Base-by-base conservation (phyloP, 2,888 invertebrate species). In the Xanthia togata region DNA sequence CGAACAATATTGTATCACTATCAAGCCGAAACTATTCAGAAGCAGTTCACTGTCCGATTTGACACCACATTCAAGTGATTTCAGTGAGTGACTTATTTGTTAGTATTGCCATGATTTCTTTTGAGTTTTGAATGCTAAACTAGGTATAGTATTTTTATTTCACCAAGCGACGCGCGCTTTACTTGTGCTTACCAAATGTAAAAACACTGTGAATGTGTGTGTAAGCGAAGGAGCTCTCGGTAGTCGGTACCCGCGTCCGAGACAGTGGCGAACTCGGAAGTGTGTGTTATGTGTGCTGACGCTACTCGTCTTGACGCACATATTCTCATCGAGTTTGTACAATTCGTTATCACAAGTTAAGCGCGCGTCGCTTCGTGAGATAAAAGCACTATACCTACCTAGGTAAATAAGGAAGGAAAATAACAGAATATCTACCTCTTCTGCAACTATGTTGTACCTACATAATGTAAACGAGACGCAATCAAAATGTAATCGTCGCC, bases 1-100 rank as follows among this genome's bases (percentile, higher is more conserved):
- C 70, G 95, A 96, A 86, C 93, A 93, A 69, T 96, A 96, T 87
- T 95, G 92, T 82, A 96, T 96, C 84, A 95, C 94, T n/a, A 95
- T 96, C 82, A 94, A 94, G 78, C 96, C 96, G 9, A 94, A 93
- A 89, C 83, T 94, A 26, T 89, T 91, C 70, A 93, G 90, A 82
- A 95, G 96, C 88, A 95, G 89, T 83, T 96, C 96, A 11, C 83
- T 96, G 60, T 94, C 96, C 11, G 95, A 96, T 78, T 92, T 96
- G 44, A 92, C 93, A 31, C 90, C 91, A 23, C 90, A 91, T 23
- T 78, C 91, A 82, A 95, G 95, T 85, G 94, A 95, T 85, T 92
- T 93, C 87, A 93, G 96, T 96, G 90, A 95, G 96, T 95, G 88
- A 88, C 59, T 79, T 81, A 71, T 89, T 92, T 83, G 91, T 93